Evolutionary conservation across 2,113 vertebrate genomes (phyloP).

Genomic region (Pipra filicauda): DNA sequence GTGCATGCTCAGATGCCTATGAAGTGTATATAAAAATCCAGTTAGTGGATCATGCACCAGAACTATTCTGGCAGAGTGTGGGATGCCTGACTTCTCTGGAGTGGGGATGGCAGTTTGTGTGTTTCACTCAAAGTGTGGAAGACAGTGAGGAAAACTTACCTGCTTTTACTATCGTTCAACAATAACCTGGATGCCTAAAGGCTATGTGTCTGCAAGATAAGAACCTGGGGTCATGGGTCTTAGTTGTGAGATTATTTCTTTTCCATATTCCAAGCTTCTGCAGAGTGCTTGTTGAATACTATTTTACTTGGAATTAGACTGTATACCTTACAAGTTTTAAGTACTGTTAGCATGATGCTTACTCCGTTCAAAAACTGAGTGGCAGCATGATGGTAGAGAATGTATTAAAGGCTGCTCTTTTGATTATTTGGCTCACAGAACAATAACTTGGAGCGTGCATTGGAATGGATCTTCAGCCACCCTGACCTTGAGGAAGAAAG

Average conservation of each 20-base stretch:
- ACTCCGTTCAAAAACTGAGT: not conserved
- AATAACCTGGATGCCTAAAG: not conserved
- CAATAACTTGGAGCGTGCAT: constrained; percentile 90
- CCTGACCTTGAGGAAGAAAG: constrained; percentile 86
- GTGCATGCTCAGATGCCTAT: not conserved
- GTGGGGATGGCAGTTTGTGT: not conserved
- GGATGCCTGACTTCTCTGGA: not conserved
- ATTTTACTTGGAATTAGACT: not conserved
- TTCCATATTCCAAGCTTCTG: not conserved
- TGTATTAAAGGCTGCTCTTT: not conserved
- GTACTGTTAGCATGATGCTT: not conserved
- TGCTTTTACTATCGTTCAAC: not conserved
- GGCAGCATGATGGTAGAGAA: not conserved
- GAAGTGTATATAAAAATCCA: not conserved
- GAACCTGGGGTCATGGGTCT: not conserved
- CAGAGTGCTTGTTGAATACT: not conserved
- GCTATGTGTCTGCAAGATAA: not conserved
- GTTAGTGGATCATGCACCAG: not conserved
- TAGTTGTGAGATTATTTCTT: not conserved
- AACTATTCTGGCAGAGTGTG: not conserved
- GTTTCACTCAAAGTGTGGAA: not conserved
- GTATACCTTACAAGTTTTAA: not conserved
- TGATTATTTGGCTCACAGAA: constrained; percentile 76
- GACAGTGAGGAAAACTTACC: not conserved
- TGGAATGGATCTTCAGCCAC: constrained; percentile 97